phyloP scores from a whole-genome alignment of 2,113 vertebrate species.

The Arenaria interpres region DNA sequence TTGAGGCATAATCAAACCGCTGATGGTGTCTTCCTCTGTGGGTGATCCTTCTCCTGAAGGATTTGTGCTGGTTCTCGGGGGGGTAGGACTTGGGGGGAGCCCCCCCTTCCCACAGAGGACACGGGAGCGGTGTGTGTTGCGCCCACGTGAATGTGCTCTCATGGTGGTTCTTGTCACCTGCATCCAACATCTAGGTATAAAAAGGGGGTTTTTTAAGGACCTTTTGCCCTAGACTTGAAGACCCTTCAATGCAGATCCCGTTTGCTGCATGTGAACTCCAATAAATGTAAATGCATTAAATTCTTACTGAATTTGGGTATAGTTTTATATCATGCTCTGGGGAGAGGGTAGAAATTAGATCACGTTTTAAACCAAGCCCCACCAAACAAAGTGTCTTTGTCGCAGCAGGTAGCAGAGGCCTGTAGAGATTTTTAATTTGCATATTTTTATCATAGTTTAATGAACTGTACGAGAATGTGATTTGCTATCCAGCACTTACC shows the following conservation, averaged over 20 bases:
- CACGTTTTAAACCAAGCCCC: not conserved
- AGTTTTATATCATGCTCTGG: not conserved
- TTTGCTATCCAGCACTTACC: constrained; percentile 26
- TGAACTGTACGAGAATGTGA: constrained; percentile 1
- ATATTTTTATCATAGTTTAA: constrained; percentile 22
- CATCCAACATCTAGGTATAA: not conserved
- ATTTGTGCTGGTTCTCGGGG: not conserved
- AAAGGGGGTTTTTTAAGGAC: not conserved
- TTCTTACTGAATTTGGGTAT: constrained; percentile 29
- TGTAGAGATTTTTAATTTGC: not conserved
- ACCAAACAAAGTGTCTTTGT: not conserved
- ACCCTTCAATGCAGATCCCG: not conserved
- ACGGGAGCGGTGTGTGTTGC: fast-evolving
- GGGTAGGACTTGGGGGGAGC: not conserved
- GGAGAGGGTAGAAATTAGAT: constrained; percentile 4
- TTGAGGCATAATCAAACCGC: not conserved
- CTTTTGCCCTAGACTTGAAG: not conserved
- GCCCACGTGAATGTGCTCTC: not conserved
- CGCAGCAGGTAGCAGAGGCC: constrained; percentile 22
- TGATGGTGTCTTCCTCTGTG: not conserved
- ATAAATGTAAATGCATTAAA: not conserved
- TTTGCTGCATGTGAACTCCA: constrained; percentile 18
- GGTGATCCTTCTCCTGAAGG: not conserved
- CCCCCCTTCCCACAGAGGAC: not conserved
- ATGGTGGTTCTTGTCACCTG: not conserved